Evolutionary conservation across 1,140 invertebrate species (phyloP).

Genomic region (Caenorhabditis remanei): DNA sequence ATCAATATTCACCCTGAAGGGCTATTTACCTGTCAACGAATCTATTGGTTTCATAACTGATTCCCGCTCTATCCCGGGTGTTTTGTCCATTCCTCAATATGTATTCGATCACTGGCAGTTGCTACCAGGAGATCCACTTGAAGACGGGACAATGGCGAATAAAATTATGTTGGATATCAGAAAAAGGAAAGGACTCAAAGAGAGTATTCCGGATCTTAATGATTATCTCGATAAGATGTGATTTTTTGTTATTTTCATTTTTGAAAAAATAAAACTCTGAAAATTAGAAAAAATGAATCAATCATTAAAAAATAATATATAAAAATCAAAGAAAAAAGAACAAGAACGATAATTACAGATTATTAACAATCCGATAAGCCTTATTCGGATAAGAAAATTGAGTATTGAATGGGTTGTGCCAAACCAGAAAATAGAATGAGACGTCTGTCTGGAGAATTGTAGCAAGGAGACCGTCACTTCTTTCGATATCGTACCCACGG

Average conservation of each 20-base stretch:
- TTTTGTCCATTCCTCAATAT: constrained; percentile 99
- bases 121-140: constrained; percentile 92
- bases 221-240: constrained; percentile 86
- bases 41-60: constrained; percentile 99
- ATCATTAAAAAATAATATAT: too few species aligned
- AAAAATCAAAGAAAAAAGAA: too few species aligned
- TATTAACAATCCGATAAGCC: neutral
- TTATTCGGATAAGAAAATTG: too few species aligned
- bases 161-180: constrained; percentile 86
- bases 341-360: neutral
- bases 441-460: neutral
- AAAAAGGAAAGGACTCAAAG: constrained; percentile 98
- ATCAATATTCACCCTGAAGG: constrained; percentile 98
- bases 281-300: too few species aligned
- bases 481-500: neutral
- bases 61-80: constrained; percentile 96
- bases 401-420: neutral
- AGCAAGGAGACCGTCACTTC: neutral
- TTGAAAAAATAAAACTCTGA: too few species aligned
- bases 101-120: constrained; percentile 99
- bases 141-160: constrained; percentile 86
- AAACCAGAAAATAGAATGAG: neutral
- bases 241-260: constrained; percentile 4
- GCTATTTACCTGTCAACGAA: constrained; percentile 97
- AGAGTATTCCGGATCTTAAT: constrained; percentile 91